A percentile compares a stretch with the other conserved stretches of the same genome.
These are phyloP conservation scores for Epizoanthus ramosus DNA, from an alignment of 92 coral and sea anemone genomes.

Conservation along the genomic window DNA sequence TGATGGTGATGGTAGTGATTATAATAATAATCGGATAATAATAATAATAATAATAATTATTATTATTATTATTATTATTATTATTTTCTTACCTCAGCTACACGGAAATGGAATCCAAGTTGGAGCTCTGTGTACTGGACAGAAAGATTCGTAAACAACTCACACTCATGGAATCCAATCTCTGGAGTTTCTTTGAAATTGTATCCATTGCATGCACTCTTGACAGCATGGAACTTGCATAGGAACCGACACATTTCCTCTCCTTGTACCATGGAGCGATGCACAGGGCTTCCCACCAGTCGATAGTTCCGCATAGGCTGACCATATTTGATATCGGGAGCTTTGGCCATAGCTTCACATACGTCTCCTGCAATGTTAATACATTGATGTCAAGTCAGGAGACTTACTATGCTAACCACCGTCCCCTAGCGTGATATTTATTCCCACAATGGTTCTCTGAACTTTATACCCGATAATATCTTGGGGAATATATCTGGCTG, in stretches of 20 bases:
- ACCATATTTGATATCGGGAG: constrained; percentile 11
- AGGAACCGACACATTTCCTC: background rate
- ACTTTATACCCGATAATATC: too few relatives aligned
- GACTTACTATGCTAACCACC: too few relatives aligned
- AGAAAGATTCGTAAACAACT: background rate
- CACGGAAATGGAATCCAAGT: constrained; percentile 8
- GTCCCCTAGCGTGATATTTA: too few relatives aligned
- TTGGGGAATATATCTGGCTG: too few relatives aligned
- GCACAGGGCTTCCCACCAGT: background rate
- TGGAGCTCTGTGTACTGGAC: background rate
- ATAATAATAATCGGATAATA: too few relatives aligned
- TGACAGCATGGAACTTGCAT: background rate
- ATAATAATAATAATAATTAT: too few relatives aligned
- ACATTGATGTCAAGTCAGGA: too few relatives aligned
- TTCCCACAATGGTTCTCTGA: too few relatives aligned
- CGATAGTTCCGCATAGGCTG: background rate
- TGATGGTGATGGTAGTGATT: too few relatives aligned
- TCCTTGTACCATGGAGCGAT: background rate
- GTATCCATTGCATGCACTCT: background rate
- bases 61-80: too few relatives aligned
- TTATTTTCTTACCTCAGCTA: background rate
- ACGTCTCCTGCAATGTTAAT: background rate
- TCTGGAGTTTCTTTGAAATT: background rate
- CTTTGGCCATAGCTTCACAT: background rate
- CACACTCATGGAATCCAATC: background rate